phyloP scores from a whole-genome alignment of 2,113 vertebrate species.

The Poicephalus meyeri region DNA sequence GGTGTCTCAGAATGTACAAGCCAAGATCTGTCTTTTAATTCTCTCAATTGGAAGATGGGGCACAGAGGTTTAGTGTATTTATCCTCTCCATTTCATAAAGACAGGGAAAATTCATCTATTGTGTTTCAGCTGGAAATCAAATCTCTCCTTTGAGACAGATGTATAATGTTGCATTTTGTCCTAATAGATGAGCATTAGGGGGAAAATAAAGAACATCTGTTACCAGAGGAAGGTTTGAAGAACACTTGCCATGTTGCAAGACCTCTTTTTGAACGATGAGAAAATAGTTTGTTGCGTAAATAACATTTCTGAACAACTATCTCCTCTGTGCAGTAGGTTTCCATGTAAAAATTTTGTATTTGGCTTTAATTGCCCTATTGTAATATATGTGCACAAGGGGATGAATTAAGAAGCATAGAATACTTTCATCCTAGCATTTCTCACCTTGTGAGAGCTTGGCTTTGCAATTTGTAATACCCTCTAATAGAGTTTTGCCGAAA shows the following conservation, averaged over 20 bases:
- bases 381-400: not conserved
- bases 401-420: not conserved
- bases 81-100: constrained; percentile 19
- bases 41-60: not conserved
- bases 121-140: constrained; percentile 1
- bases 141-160: not conserved
- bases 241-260: not conserved
- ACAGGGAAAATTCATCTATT: not conserved
- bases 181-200: not conserved
- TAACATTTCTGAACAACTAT: not conserved
- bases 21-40: not conserved
- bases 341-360: not conserved
- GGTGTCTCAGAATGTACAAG: not conserved
- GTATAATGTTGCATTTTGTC: constrained; percentile 5
- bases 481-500: not conserved
- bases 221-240: not conserved
- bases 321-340: not conserved
- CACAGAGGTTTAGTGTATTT: constrained; percentile 10
- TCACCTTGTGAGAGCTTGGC: not conserved
- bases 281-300: not conserved
- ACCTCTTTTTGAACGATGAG: not conserved
- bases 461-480: not conserved
- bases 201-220: constrained; percentile 13
- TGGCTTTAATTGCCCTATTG: not conserved
- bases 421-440: not conserved